Conservation (phyloP, 2,888 invertebrate genomes). For the Diarsia dahlii region DNA sequence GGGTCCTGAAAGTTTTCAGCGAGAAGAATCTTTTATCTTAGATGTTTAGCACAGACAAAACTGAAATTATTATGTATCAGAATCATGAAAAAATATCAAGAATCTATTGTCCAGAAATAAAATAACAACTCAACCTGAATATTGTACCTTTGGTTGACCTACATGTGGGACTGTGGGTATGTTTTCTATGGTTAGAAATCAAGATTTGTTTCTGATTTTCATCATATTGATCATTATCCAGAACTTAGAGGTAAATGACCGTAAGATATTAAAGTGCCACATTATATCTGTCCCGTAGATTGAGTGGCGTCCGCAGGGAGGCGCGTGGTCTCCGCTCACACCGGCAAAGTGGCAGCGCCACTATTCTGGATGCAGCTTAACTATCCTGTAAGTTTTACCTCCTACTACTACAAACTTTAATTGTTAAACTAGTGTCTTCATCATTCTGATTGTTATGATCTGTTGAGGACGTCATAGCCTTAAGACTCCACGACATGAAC, state of each 20-base stretch:
- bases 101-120: neutral
- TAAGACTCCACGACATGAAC: too few relatives aligned
- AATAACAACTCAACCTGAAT: neutral
- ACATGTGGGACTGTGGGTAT: neutral
- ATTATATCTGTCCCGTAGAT: conserved; percentile 47
- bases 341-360: conserved; percentile 17
- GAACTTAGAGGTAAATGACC: neutral
- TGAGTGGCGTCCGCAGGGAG: conserved; percentile 46
- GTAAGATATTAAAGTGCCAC: conserved; percentile 24
- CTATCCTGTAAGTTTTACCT: neutral
- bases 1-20: neutral
- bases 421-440: neutral
- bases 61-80: neutral
- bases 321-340: conserved; percentile 18
- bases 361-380: conserved; percentile 44
- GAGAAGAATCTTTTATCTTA: neutral
- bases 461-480: neutral
- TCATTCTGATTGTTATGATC: neutral
- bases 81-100: neutral
- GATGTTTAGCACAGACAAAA: neutral
- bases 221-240: neutral
- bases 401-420: neutral
- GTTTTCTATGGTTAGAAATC: neutral
- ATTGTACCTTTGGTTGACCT: neutral
- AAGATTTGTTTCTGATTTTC: neutral